phyloP scores from a whole-genome alignment of 2,888 invertebrate genomes.

The Ophioninae sp. region DNA sequence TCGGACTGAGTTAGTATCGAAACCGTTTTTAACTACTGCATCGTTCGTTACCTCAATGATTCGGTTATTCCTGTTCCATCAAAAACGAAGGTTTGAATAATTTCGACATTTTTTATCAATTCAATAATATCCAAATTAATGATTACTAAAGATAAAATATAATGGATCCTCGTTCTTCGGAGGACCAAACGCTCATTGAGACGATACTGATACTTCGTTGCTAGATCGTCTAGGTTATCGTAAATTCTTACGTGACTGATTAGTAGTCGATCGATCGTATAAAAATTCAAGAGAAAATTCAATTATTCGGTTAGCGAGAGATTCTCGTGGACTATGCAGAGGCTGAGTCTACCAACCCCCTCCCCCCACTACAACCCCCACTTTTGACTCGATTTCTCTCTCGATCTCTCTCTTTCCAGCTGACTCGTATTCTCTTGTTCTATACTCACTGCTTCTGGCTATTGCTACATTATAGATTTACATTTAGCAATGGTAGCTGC shows the following conservation, averaged over 20 bases:
- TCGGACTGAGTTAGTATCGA: no score
- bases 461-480: conserved; percentile 64
- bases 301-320: conserved; percentile 65
- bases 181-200: not conserved
- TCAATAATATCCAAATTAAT: no score
- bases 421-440: conserved; percentile 19
- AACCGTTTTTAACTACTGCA: no score
- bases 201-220: not conserved
- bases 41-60: no score
- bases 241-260: conserved; percentile 44
- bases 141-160: not conserved
- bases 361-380: not conserved
- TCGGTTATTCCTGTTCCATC: no score
- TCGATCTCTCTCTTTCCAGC: conserved; percentile 18
- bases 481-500: conserved; percentile 57
- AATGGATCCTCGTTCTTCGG: not conserved
- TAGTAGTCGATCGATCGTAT: conserved; percentile 61
- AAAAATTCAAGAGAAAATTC: conserved; percentile 64
- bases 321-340: conserved; percentile 58
- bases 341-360: conserved; percentile 35
- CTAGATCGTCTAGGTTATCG: conserved; percentile 28
- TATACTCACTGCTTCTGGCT: conserved; percentile 55
- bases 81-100: no score
- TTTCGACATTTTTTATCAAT: no score
- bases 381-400: conserved; percentile 1